Base-by-base conservation (phyloP, 2,888 invertebrate genomes). In the Corbicula japonica region DNA sequence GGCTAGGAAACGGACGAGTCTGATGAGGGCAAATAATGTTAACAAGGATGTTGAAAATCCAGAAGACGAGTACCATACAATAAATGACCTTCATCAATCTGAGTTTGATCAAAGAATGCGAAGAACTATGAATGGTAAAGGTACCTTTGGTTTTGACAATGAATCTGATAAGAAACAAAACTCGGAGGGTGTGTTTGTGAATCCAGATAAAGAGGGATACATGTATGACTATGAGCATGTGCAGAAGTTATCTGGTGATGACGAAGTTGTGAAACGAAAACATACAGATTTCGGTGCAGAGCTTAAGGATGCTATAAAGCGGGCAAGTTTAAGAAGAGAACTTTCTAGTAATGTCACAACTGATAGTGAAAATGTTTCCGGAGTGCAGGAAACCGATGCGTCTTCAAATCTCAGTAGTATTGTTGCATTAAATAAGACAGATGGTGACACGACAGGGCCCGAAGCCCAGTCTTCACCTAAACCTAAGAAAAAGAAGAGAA, bases 161-260 rank as follows among this genome's bases (percentile, higher is more conserved):
- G 65, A 77, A 18, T 58, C 30, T n/a, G 48, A 76, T 23, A 48
- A 46, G 3, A 80, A 74, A 12, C 46, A 80, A 18, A 69, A 74
- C 32, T 56, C 66, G 12, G 81, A 81, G 2, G 86, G 83, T 12
- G 23, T 82, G 2, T 86, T 85, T 78, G 86, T 84, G 26, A 87
- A 86, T 46, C 84, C 86, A 21, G 87, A 87, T 48, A 77, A 80
- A 23, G 87, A 87, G 50, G 85, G 87, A n/a, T 82, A 85, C 61
- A 48, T 84, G 71, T 85, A 86, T 78, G 85, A 85, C 58, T 81
- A 85, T 66, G 85, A 86, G 38, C 85, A 84, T 18, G 83, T 83
- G n/a, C 72, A 82, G 44, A 78, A 76, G 62, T 48, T 80, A 26
- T 62, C 80, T n/a, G 84, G 80, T 34, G 78, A 74, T 32, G 48